phyloP scores from a whole-genome alignment of 2,797 vertebrate genomes.

The Vipera ursinii region DNA sequence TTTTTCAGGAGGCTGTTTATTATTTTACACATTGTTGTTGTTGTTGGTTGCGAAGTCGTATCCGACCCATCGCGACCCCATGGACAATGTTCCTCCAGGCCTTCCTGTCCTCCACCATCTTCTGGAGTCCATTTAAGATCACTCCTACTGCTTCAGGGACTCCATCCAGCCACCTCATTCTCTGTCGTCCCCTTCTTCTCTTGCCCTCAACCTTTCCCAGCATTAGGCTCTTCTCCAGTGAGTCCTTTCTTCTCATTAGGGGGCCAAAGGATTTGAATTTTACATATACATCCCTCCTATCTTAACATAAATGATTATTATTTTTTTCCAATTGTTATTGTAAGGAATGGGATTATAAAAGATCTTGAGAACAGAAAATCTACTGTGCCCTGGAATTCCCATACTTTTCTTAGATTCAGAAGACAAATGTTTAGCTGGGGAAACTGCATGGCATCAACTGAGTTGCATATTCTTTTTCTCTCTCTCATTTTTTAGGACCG shows the following conservation, averaged over 20 bases:
- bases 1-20: background rate
- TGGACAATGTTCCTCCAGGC: too few species aligned
- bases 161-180: too few species aligned
- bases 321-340: background rate
- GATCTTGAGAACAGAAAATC: background rate
- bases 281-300: background rate
- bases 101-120: too few species aligned
- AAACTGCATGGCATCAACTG: background rate
- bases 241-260: too few species aligned
- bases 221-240: too few species aligned
- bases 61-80: too few species aligned
- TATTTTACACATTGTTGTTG: background rate
- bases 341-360: background rate
- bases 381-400: background rate
- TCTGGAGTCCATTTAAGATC: too few species aligned
- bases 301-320: background rate
- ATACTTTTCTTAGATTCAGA: background rate
- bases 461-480: conserved; percentile 5
- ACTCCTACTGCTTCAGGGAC: too few species aligned
- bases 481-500: conserved; percentile 50
- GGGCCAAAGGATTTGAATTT: background rate
- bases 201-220: too few species aligned
- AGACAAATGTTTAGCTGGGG: background rate
- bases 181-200: too few species aligned
- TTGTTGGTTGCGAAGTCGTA: too few species aligned